Percentiles rank a stretch among this genome's conserved stretches.
Conservation (phyloP, 2,113 vertebrate species). For the Mixornis gularis region DNA sequence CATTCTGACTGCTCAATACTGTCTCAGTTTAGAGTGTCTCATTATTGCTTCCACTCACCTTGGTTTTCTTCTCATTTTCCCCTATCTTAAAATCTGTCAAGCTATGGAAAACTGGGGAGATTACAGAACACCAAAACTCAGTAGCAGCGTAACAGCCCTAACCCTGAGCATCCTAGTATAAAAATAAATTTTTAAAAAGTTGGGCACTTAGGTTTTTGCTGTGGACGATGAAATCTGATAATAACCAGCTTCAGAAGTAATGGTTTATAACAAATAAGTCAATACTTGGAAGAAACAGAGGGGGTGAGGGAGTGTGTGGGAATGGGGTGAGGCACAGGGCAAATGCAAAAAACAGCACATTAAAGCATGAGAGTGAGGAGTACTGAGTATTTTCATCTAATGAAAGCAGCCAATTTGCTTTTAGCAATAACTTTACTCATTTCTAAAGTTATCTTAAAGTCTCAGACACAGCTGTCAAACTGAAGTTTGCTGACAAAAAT, state of each 20-base stretch:
- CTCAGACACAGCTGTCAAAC: neutral
- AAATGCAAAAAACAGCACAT: neutral
- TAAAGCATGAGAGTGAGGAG: neutral
- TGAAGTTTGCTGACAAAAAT: neutral
- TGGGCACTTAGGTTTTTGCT: neutral
- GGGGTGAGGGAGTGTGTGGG: neutral
- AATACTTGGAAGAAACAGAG: neutral
- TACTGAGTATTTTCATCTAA: neutral
- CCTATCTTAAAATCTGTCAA: neutral
- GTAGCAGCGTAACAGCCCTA: neutral
- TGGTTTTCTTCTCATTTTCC: neutral
- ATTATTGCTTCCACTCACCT: neutral
- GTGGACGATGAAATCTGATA: neutral
- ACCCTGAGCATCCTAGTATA: accelerated
- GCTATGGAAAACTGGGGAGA: neutral
- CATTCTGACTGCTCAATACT: neutral
- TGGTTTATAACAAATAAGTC: neutral
- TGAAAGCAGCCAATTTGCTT: neutral
- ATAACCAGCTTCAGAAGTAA: neutral
- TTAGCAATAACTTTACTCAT: neutral
- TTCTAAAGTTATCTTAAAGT: neutral
- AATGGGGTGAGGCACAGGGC: neutral
- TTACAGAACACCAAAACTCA: neutral
- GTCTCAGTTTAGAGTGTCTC: neutral
- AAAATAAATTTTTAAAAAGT: neutral